Conservation (phyloP, 2,797 vertebrate species). For the Halcyon chelicuti region DNA sequence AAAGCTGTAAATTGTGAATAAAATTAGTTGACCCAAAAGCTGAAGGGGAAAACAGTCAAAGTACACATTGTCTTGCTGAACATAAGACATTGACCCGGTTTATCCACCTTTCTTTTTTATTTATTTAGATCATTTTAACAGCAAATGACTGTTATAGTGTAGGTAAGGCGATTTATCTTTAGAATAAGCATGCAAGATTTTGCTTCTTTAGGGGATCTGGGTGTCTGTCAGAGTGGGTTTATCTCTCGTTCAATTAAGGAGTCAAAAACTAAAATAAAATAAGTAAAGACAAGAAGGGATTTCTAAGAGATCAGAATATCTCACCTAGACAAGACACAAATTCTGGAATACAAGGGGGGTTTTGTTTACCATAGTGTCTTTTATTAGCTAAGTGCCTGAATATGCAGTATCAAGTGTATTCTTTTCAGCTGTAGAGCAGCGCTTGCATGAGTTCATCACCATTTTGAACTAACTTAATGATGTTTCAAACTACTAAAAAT, state of each 20-base stretch:
- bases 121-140: background rate
- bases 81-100: background rate
- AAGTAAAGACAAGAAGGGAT: background rate
- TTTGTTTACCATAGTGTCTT: background rate
- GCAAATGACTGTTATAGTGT: background rate
- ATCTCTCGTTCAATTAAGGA: background rate
- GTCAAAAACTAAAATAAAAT: background rate
- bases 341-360: background rate
- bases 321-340: background rate
- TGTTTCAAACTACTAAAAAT: background rate
- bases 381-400: background rate
- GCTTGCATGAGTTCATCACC: background rate
- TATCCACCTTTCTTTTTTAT: background rate
- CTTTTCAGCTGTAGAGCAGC: background rate
- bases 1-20: background rate
- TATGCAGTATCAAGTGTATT: background rate
- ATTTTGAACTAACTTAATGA: background rate
- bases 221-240: background rate
- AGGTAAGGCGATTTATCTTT: background rate
- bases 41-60: background rate
- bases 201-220: background rate
- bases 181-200: background rate
- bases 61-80: background rate
- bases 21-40: background rate
- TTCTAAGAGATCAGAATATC: background rate